Evolutionary conservation across 2,888 invertebrate genomes (phyloP).

Genomic region (Orthosia gracilis): DNA sequence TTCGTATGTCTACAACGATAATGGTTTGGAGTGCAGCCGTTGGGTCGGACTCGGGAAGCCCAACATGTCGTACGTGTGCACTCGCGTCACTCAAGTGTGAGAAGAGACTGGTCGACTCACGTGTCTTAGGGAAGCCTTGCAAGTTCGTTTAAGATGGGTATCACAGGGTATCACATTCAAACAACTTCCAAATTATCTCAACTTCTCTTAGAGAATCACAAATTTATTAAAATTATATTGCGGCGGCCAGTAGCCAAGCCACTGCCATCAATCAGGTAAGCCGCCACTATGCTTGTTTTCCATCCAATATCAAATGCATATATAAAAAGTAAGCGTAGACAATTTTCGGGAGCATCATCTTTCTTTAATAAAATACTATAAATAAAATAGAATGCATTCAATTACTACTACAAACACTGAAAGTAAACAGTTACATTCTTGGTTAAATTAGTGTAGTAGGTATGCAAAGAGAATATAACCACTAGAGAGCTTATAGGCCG

Average conservation of each 20-base stretch:
- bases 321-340: neutral
- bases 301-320: neutral
- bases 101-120: constrained; percentile 77
- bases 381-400: neutral
- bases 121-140: constrained; percentile 80
- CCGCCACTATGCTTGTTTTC: neutral
- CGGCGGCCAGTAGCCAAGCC: too few relatives aligned
- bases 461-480: too few relatives aligned
- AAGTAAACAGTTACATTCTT: neutral
- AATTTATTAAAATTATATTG: neutral
- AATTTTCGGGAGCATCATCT: neutral
- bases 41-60: constrained; percentile 74
- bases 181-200: constrained; percentile 51
- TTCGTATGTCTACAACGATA: neutral
- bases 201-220: neutral
- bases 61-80: constrained; percentile 71
- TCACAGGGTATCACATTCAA: constrained; percentile 70
- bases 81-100: constrained; percentile 79
- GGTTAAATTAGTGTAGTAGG: too few relatives aligned
- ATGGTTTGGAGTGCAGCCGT: constrained; percentile 13
- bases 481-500: too few relatives aligned
- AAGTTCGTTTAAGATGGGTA: constrained; percentile 62
- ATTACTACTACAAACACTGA: neutral
- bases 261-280: neutral
- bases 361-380: neutral